Percentiles rank a stretch among this genome's conserved stretches.
These are phyloP conservation scores for Hozukius guyotensis DNA, from an alignment of 2,797 vertebrate genomes.

Conservation along the genomic window DNA sequence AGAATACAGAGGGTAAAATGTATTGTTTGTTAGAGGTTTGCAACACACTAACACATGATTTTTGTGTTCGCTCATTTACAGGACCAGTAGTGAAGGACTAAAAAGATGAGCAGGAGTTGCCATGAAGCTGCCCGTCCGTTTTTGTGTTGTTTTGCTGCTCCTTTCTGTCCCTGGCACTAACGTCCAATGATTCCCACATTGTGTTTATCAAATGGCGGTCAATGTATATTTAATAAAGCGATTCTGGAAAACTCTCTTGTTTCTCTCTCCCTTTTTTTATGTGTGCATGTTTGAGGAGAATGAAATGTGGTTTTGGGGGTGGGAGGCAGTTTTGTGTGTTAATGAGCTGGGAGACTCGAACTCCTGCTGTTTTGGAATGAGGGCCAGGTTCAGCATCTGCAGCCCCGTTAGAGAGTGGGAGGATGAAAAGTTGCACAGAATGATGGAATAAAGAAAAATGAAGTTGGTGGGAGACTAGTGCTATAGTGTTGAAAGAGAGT, in stretches of 20 bases:
- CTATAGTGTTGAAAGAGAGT: background rate
- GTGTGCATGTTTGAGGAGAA: constrained; percentile 57
- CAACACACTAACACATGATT: background rate
- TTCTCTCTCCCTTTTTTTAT: constrained; percentile 19
- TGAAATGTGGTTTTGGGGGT: constrained; percentile 68
- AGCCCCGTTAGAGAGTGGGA: constrained; percentile 67
- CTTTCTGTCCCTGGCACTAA: constrained; percentile 28
- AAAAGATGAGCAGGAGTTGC: constrained; percentile 34
- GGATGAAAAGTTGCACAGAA: constrained; percentile 57
- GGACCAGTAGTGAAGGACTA: constrained; percentile 69
- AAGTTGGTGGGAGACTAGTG: constrained; percentile 19
- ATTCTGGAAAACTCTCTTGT: constrained; percentile 25
- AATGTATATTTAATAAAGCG: constrained; percentile 76
- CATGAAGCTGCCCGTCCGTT: constrained; percentile 34
- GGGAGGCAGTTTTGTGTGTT: constrained; percentile 78
- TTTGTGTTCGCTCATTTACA: constrained; percentile 52
- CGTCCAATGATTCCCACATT: constrained; percentile 15
- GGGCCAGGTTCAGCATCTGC: constrained; percentile 84
- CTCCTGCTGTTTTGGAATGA: constrained; percentile 85
- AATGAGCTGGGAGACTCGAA: constrained; percentile 80
- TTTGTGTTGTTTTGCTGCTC: constrained; percentile 38
- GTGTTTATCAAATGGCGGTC: constrained; percentile 40
- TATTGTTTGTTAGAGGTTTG: constrained; percentile 6
- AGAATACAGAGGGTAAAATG: constrained; percentile 10
- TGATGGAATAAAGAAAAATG: constrained; percentile 57